Percentiles rank a stretch among this genome's conserved stretches.
Conservation (phyloP, 2,888 invertebrate species). For the Dolichopus griseipennis region DNA sequence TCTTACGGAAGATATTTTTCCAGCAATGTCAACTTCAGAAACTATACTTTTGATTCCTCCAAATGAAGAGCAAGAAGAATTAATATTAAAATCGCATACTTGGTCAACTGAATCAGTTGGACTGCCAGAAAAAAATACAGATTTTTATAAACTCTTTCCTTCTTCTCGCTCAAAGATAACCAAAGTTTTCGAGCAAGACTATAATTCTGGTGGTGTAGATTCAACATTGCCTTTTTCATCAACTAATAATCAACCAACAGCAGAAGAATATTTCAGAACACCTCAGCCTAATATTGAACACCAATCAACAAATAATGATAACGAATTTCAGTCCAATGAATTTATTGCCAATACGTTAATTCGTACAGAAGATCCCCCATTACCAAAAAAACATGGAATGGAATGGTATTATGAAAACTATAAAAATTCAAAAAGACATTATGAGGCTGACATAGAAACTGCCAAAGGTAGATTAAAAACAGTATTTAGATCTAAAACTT, state of each 20-base stretch:
- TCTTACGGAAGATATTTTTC: conserved; percentile 18
- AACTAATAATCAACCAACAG: conserved; percentile 35
- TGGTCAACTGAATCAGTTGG: conserved; percentile 26
- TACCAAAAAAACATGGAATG: conserved; percentile 40
- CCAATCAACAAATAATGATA: conserved; percentile 14
- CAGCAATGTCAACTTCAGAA: conserved; percentile 36
- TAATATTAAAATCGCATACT: conserved; percentile 30
- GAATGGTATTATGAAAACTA: conserved; percentile 85
- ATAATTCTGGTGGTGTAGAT: not conserved
- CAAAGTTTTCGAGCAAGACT: conserved; percentile 43
- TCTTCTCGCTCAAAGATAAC: conserved; percentile 49
- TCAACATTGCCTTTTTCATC: conserved; percentile 28
- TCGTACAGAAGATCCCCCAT: conserved; percentile 42
- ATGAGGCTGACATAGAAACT: not conserved
- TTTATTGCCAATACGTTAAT: conserved; percentile 37
- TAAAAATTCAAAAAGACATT: conserved; percentile 16
- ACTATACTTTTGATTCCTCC: conserved; percentile 41
- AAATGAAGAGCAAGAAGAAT: conserved; percentile 37
- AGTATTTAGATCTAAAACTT: not conserved
- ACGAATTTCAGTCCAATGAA: conserved; percentile 22
- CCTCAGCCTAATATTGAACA: conserved; percentile 21
- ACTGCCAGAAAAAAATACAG: not conserved
- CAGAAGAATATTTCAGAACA: conserved; percentile 40
- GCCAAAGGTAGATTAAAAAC: not conserved
- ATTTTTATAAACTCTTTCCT: not conserved